phyloP scores from a whole-genome alignment of 2,888 invertebrate species.

The Maniola hyperantus region DNA sequence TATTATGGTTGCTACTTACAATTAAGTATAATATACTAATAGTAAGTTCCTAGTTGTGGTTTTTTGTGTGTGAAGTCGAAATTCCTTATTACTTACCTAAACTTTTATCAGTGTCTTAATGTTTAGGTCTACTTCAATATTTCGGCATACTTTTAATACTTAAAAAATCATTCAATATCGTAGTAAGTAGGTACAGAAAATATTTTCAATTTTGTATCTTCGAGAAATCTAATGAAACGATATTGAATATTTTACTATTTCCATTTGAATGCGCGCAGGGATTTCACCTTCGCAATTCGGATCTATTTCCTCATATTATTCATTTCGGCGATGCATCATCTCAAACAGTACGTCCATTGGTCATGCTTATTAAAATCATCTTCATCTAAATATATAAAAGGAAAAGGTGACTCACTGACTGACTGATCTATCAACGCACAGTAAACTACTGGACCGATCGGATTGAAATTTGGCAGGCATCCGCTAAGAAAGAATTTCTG shows the following conservation, averaged over 20 bases:
- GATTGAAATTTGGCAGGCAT: no score
- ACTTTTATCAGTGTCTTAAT: not conserved
- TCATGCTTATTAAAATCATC: no score
- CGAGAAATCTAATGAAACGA: conserved; percentile 10
- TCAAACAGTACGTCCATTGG: not conserved
- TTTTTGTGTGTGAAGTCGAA: no score
- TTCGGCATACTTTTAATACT: not conserved
- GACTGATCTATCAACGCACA: no score
- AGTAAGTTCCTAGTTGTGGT: no score
- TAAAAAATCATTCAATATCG: not conserved
- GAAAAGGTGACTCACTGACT: no score
- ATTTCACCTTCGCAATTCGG: conserved; percentile 8
- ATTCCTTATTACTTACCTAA: not conserved
- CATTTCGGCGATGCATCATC: not conserved
- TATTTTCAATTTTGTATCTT: conserved; percentile 8
- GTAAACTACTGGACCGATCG: no score
- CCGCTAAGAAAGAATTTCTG: no score
- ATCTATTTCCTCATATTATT: conserved; percentile 1
- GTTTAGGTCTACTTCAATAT: not conserved
- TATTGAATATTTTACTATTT: conserved; percentile 18
- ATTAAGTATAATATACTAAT: no score
- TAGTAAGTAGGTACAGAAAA: not conserved
- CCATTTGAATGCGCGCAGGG: conserved; percentile 7
- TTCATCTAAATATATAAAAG: no score
- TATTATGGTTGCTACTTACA: no score